Evolutionary conservation across 2,888 invertebrate species (phyloP).

Genomic region (Dioctria linearis): DNA sequence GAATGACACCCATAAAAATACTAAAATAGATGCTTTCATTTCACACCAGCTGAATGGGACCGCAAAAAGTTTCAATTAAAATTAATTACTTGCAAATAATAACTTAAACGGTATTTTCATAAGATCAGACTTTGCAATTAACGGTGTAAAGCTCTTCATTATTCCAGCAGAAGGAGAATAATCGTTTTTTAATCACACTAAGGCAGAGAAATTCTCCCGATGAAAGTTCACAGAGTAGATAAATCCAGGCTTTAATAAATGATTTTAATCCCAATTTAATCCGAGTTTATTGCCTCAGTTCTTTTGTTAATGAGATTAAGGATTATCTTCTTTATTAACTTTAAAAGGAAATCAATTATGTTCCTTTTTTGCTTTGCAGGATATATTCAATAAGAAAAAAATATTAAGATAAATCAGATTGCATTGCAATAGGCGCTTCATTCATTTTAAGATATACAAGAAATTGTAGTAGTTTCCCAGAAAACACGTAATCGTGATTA

Average conservation of each 20-base stretch:
- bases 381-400: neutral
- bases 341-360: slow-evolving; percentile 38
- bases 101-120: neutral
- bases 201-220: neutral
- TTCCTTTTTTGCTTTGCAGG: neutral
- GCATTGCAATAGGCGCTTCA: neutral
- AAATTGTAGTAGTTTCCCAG: neutral
- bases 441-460: too few relatives aligned
- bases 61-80: neutral
- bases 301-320: slow-evolving; percentile 12
- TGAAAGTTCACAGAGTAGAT: neutral
- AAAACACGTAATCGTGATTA: neutral
- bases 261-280: slow-evolving; percentile 35
- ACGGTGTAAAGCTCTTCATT: neutral
- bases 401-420: neutral
- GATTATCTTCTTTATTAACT: slow-evolving; percentile 37
- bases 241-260: slow-evolving; percentile 31
- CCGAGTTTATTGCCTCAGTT: slow-evolving; percentile 27
- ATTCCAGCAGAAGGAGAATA: neutral
- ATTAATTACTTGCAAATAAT: neutral
- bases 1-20: neutral
- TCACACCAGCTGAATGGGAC: neutral
- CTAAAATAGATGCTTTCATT: neutral
- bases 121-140: slow-evolving; percentile 7
- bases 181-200: slow-evolving; percentile 31